Conservation (phyloP, 2,113 vertebrate genomes). For the Ochotona curzoniae region DNA sequence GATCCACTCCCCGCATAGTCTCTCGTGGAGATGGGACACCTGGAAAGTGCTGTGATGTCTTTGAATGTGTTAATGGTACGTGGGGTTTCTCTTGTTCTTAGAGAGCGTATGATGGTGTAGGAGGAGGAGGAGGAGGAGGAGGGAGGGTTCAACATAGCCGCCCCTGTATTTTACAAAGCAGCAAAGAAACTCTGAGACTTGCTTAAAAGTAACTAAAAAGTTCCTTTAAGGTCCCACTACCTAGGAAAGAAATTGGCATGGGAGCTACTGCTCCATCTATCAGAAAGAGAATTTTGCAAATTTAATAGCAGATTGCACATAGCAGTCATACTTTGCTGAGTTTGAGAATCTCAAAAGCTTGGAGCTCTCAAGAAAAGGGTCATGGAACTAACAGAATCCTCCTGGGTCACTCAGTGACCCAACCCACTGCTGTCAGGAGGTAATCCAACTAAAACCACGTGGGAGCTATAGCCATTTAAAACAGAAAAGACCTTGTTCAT, state of each 20-base stretch:
- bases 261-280: neutral
- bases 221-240: neutral
- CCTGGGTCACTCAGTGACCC: neutral
- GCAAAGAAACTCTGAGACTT: neutral
- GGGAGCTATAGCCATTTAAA: neutral
- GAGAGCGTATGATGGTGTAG: slow-evolving; percentile 39
- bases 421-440: neutral
- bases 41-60: slow-evolving; percentile 95
- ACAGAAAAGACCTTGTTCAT: neutral
- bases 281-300: slow-evolving; percentile 7
- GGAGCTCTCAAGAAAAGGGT: neutral
- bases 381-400: neutral
- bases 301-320: neutral
- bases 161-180: slow-evolving; percentile 26
- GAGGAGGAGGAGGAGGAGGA: slow-evolving; percentile 23
- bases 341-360: neutral
- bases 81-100: slow-evolving; percentile 79
- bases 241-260: neutral
- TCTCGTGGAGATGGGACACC: slow-evolving; percentile 92
- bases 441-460: neutral
- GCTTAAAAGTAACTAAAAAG: neutral
- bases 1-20: slow-evolving; percentile 90
- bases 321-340: neutral
- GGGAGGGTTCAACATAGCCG: slow-evolving; percentile 51
- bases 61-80: slow-evolving; percentile 95